Evolutionary conservation across 2,888 invertebrate genomes (phyloP).

Genomic region (Cyrtodaria siliqua): DNA sequence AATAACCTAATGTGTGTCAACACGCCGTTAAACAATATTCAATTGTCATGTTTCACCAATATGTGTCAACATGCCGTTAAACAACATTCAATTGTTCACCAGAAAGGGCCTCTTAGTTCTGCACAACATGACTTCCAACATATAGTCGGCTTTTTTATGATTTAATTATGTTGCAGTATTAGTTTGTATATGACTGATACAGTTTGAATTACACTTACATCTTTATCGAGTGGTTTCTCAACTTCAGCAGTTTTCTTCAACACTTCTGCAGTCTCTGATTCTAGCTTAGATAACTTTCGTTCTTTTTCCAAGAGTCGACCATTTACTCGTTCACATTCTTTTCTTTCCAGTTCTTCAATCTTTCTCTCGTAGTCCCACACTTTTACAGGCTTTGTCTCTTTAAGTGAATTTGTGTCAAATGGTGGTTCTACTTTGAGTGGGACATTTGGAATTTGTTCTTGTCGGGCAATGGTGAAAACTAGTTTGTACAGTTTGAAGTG

Average conservation of each 20-base stretch:
- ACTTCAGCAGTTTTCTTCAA: constrained; percentile 50
- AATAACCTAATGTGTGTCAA: too few species aligned
- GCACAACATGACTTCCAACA: too few species aligned
- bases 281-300: constrained; percentile 48
- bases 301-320: constrained; percentile 61
- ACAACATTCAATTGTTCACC: too few species aligned
- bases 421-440: constrained; percentile 69
- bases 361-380: constrained; percentile 80
- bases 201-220: constrained; percentile 67
- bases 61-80: too few species aligned
- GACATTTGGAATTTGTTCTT: constrained; percentile 59
- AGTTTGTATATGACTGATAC: too few species aligned
- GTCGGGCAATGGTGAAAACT: constrained; percentile 73
- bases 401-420: constrained; percentile 66
- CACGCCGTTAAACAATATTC: too few species aligned
- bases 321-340: constrained; percentile 63
- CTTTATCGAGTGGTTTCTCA: constrained; percentile 69
- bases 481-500: constrained; percentile 81
- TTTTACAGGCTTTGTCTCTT: constrained; percentile 67
- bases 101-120: too few species aligned
- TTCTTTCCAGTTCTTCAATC: constrained; percentile 70
- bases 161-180: too few species aligned
- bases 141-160: too few species aligned
- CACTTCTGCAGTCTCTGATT: constrained; percentile 34
- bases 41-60: too few species aligned